Evolutionary conservation across 35 echinoderm and acorn worm species (phyloP), one percentile per base, ranked within the genome.

Genomic region (Heliocidaris tuberculata): DNA sequence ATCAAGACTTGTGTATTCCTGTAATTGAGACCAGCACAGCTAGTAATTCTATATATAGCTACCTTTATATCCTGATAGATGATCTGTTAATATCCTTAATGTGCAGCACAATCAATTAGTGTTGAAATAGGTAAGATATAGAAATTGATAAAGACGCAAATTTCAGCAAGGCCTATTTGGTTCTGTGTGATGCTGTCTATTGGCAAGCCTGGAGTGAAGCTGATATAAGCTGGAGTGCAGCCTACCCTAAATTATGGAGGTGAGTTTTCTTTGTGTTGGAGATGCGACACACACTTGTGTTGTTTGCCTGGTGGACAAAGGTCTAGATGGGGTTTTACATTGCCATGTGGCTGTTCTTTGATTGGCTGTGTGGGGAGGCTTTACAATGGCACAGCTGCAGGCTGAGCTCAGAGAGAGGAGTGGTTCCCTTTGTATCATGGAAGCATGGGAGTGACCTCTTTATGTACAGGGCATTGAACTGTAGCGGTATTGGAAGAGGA

Each of bases 231-330:
- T 78, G 65, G 15, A 78, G 65, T 78, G 21, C 65, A 27, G 65
- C 27, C 35, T 42, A 42, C 35, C 35, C 35, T 1, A 42, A 24
- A 78, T 56, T 56, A 78, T 78, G 65, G 7, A 30, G 87, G 47
- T 32, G 87, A 48, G 47, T 32, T 32, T 89, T 32, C 87, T 89
- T 89, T 89, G 87, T 89, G 87, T 89, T 89, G 87, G 87, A 89
- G 87, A 89, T 89, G 87, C 87, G 87, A 89, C 87, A 89, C 29
- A 24, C 65, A 78, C 65, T 78, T 89, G 47, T 32, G 87, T 89
- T 48, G 87, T 32, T 89, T 32, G 31, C 29, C 87, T 48, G 47
- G 87, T 89, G 87, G 87, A 89, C 87, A 89, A 89, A 89, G 87
- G 87, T 89, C 87, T 89, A 48, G 31, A 89, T 78, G 65, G 87